Evolutionary conservation across 2,797 vertebrate species (phyloP).

Genomic region (Danio jaintianensis): DNA sequence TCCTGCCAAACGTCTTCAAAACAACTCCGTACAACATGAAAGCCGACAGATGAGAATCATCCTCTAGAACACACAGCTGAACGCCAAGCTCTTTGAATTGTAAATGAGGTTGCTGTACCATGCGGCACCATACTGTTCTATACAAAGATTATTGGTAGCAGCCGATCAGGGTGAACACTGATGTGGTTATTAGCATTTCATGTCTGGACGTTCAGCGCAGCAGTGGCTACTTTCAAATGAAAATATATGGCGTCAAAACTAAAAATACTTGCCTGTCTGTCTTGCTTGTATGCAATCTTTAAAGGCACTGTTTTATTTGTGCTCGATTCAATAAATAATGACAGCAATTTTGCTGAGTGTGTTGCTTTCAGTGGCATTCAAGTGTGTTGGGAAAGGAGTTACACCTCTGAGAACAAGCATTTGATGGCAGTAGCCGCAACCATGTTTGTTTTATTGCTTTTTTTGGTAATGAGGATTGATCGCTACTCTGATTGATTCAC

Average conservation of each 20-base stretch:
- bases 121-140: conserved; percentile 21
- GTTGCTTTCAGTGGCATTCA: neutral
- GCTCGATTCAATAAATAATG: neutral
- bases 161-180: neutral
- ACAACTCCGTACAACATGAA: conserved; percentile 3
- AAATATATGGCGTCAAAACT: neutral
- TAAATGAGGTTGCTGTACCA: conserved; percentile 37
- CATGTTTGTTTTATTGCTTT: conserved; percentile 54
- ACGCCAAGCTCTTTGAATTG: conserved; percentile 43
- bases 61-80: conserved; percentile 22
- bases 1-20: conserved; percentile 41
- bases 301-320: neutral
- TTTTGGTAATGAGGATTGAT: conserved; percentile 53
- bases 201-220: neutral
- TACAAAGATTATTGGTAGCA: conserved; percentile 16
- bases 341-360: neutral
- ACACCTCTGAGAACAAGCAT: conserved; percentile 44
- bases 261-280: neutral
- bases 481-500: conserved; percentile 54
- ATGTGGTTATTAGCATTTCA: conserved; percentile 30
- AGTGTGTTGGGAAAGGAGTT: no score
- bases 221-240: conserved; percentile 9
- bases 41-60: conserved; percentile 42
- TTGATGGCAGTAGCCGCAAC: conserved; percentile 42
- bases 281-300: neutral